phyloP scores from a whole-genome alignment of 1,140 invertebrate species.

The Hetaerina americana region DNA sequence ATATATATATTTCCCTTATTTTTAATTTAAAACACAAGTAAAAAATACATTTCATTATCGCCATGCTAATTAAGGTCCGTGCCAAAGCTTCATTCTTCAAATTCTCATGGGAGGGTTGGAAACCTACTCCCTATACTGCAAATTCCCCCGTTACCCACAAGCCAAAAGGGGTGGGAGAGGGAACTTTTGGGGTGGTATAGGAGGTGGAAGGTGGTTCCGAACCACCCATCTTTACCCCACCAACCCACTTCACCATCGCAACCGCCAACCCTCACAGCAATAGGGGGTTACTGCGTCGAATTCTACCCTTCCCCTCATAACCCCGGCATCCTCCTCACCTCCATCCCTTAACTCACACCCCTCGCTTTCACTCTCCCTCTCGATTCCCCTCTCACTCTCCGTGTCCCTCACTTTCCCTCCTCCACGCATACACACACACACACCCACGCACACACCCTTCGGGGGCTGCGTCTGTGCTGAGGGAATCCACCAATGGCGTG shows the following conservation, averaged over 20 bases:
- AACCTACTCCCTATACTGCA: not conserved
- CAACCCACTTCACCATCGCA: not conserved
- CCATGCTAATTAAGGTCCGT: not conserved
- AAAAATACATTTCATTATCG: not conserved
- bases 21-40: too few species aligned
- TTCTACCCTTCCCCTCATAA: too few species aligned
- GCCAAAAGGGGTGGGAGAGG: not conserved
- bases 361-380: not conserved
- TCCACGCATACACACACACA: too few species aligned
- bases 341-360: too few species aligned
- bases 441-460: not conserved
- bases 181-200: not conserved
- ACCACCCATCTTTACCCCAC: not conserved
- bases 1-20: too few species aligned
- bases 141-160: not conserved
- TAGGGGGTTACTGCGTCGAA: not conserved
- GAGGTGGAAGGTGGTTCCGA: not conserved
- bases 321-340: too few species aligned
- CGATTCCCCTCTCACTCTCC: not conserved
- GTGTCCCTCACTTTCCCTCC: not conserved
- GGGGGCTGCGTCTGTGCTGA: not conserved
- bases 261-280: not conserved
- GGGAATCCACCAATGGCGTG: not conserved
- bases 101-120: not conserved
- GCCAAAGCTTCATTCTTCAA: not conserved